Percentiles rank a stretch among this genome's conserved stretches.
Conservation (phyloP, 2,888 invertebrate species). For the Malachius bipustulatus region DNA sequence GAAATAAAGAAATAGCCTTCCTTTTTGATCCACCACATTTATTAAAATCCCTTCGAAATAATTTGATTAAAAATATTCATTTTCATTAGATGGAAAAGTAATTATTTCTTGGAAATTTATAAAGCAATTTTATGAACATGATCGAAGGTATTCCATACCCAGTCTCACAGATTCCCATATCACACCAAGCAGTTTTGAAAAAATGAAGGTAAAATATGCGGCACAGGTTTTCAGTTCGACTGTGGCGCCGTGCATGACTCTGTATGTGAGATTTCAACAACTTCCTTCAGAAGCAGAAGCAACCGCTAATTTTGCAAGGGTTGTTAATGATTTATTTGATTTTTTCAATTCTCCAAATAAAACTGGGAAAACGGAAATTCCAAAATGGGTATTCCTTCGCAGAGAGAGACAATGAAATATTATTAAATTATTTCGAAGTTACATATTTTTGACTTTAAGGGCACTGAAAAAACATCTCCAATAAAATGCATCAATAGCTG, state of each 20-base stretch:
- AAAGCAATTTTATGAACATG: slow-evolving; percentile 2
- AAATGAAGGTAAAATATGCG: slow-evolving; percentile 3
- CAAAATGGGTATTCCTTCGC: not conserved
- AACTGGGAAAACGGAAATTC: not conserved
- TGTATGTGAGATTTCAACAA: not conserved
- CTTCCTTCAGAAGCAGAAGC: slow-evolving; percentile 2
- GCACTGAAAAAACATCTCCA: not conserved
- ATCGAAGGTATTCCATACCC: not conserved
- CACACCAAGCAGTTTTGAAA: not conserved
- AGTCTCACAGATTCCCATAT: not conserved
- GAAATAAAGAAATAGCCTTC: not conserved
- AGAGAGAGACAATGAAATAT: not conserved
- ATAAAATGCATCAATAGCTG: slow-evolving; percentile 1
- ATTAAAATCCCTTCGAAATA: not conserved
- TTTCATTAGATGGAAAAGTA: too few species aligned
- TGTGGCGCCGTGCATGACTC: slow-evolving; percentile 1
- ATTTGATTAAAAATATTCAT: not conserved
- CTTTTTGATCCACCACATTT: not conserved
- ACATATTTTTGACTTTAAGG: not conserved
- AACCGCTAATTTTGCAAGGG: not conserved
- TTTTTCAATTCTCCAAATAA: slow-evolving; percentile 1
- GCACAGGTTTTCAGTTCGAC: slow-evolving; percentile 1
- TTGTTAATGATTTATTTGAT: not conserved
- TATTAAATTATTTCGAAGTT: not conserved
- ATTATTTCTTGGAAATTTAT: not conserved